These are phyloP conservation scores for Scaptomyza hsui DNA, from an alignment of 1,140 invertebrate species.

Conservation along the genomic window DNA sequence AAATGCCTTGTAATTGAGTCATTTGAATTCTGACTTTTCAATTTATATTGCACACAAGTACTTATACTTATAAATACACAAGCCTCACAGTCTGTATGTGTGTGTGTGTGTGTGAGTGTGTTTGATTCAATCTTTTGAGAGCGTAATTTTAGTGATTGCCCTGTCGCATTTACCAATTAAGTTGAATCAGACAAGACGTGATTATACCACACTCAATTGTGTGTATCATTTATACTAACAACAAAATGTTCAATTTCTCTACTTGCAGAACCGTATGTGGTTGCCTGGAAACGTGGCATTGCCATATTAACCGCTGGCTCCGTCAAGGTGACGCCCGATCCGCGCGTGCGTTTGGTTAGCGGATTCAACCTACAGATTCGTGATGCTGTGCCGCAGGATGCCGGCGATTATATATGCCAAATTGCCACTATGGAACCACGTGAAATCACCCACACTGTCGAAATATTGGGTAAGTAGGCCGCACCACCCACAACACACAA, in stretches of 20 bases:
- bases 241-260: conserved; percentile 23
- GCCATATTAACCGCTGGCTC: conserved; percentile 86
- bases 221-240: conserved; percentile 4
- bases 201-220: conserved; percentile 24
- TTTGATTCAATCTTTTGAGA: conserved; percentile 70
- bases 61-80: conserved; percentile 9
- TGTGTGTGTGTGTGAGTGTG: conserved; percentile 11
- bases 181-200: conserved; percentile 27
- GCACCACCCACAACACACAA: not conserved
- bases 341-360: conserved; percentile 85
- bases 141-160: conserved; percentile 60
- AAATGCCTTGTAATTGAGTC: conserved; percentile 77
- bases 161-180: conserved; percentile 45
- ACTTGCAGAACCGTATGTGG: conserved; percentile 84
- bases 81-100: not conserved
- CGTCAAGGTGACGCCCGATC: conserved; percentile 86
- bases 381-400: conserved; percentile 86
- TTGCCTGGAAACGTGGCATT: conserved; percentile 86
- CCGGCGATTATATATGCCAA: conserved; percentile 87
- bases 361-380: conserved; percentile 86
- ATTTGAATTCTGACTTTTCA: conserved; percentile 81
- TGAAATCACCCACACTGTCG: conserved; percentile 86
- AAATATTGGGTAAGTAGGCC: conserved; percentile 86
- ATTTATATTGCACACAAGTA: conserved; percentile 56
- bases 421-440: conserved; percentile 86